Base-by-base conservation (phyloP, 2,888 invertebrate species). In the Tetrapedia diversipes region DNA sequence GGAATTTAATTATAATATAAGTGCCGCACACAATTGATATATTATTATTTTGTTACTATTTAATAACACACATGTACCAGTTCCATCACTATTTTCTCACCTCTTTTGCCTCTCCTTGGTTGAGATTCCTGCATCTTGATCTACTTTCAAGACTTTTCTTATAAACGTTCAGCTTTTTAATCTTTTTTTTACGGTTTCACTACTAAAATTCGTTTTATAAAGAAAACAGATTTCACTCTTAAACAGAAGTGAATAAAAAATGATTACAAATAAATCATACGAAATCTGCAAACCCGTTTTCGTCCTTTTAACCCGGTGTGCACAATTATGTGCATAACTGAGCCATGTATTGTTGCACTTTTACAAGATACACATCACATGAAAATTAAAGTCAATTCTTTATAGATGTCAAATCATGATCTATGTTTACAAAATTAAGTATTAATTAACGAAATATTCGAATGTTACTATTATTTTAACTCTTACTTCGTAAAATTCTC, bases 91-190 rank as follows among this genome's bases (percentile, higher is more conserved):
- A 43, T 34, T 63, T 61, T 32, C 66, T 78, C 79, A 88, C 93
- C 92, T 91, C 96, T 96, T 89, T 96, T 96, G 3, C 95, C 94
- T 90, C 96, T 96, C 90, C 96, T 96, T 24, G 94, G 94, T 67
- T 89, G 90, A 74, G 88, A 70, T 81, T 89, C 87, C 80, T 89
- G 89, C 76, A 85, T 85, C 90, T 92, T 69, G 83, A 81, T 68
- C 88, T 82, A 84, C 92, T 93, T 92, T 92, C 81, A 92, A 93
- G 88, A 88, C 87, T 71, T 82, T 90, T 85, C 91, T 89, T 89
- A 89, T 60, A 91, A 91, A 69, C 93, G 93, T 84, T 93, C 93
- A 69, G 92, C 92, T 81, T 93, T 93, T 54, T 47, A 47, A 37
- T 3, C 7, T 19, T 32, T 49, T 63, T 27, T 27, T 45, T 22